Evolutionary conservation across 2,797 vertebrate genomes (phyloP), one percentile per base, ranked within the genome.

Genomic region (Aselliscus stoliczkanus): DNA sequence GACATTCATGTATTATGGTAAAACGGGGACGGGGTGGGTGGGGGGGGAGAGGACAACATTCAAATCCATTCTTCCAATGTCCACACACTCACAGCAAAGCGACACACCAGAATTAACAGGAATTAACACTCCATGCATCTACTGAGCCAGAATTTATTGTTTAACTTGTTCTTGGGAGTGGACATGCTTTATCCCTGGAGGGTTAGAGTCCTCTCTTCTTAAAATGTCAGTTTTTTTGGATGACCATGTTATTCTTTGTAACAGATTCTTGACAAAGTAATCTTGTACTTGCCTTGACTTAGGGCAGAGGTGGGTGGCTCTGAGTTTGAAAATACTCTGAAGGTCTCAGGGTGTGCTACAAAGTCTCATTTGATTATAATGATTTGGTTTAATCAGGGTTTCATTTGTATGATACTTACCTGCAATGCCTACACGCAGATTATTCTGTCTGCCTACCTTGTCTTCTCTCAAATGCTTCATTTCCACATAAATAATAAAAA

Each of bases 201-300:
- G 39, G 6, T n/a, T 54, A 18, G 14, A 31, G 88, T 80, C 95
- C 39, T 96, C 73, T 94, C 87, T 76, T 70, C 88, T 96, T 88
- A 13, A 21, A 75, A 79, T 91, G 87, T 86, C 90, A 94, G 50
- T 96, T 77, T 25, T 96, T 94, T 97, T 97, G 96, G 95, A 95
- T 90, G 96, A 96, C 94, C 70, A 0, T 86, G 94, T 96, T 95
- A 93, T 94, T 96, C 92, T 97, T 95, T 98, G 95, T 98, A 97
- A 96, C 97, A 96, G 64, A 96, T 97, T 97, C 84, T 56, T 98
- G 97, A 94, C 96, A 97, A 54, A 65, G 81, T 92, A 85, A 85
- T 97, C 96, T 97, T 97, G 37, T 84, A 83, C 96, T 97, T 97
- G 95, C 94, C 88, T 94, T 95, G 88, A 86, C 96, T 96, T 92